Conservation (phyloP, 2,888 invertebrate genomes). For the Standfussiana lucernea region DNA sequence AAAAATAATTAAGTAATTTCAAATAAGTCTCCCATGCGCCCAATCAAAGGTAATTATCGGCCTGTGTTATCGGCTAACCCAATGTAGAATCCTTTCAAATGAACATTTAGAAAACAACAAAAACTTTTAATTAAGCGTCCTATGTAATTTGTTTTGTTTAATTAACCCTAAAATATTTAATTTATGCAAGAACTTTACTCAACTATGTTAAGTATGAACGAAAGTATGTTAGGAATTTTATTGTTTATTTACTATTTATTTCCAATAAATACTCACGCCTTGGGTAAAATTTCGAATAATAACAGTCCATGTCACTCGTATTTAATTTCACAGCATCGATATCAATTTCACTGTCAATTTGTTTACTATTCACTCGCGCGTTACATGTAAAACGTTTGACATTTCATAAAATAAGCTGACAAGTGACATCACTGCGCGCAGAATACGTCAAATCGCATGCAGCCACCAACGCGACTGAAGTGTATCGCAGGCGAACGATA, state of each 20-base stretch:
- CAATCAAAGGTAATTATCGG: constrained; percentile 29
- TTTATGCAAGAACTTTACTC: constrained; percentile 57
- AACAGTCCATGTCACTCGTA: constrained; percentile 89
- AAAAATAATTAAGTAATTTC: background rate
- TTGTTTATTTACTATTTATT: constrained; percentile 85
- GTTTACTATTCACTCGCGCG: constrained; percentile 89
- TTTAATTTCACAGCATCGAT: constrained; percentile 85
- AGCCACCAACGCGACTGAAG: constrained; percentile 91
- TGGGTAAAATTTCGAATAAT: constrained; percentile 90
- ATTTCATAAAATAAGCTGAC: constrained; percentile 90
- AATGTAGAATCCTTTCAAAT: constrained; percentile 10
- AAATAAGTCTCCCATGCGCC: background rate
- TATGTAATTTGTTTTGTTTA: constrained; percentile 35
- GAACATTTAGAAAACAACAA: constrained; percentile 12
- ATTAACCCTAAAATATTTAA: constrained; percentile 57
- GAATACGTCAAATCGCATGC: constrained; percentile 91
- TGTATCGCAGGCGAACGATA: constrained; percentile 90
- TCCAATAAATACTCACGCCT: constrained; percentile 89
- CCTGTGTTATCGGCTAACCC: background rate
- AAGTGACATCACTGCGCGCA: constrained; percentile 90
- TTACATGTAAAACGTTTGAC: constrained; percentile 88
- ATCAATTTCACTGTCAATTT: constrained; percentile 87
- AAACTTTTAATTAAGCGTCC: constrained; percentile 26
- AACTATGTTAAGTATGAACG: constrained; percentile 78
- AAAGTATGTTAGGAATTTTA: constrained; percentile 86